Base-by-base conservation (phyloP, 2,888 invertebrate genomes). In the Agrotis clavis region DNA sequence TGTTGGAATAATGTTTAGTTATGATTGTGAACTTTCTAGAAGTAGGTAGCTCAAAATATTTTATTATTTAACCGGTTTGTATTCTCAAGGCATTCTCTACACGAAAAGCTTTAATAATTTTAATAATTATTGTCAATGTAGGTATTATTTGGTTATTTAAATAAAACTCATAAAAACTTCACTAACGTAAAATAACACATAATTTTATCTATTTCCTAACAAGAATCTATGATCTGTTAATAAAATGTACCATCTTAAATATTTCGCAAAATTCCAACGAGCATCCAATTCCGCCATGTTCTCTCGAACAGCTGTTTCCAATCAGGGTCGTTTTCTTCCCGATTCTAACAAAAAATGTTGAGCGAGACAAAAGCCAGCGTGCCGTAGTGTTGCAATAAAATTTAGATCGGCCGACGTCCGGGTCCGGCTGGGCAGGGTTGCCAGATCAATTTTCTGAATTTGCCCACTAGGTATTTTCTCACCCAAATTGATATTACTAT, bases 321-420 rank as follows among this genome's bases (percentile, higher is more conserved):
- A 57, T 68, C 63, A 61, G 9, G 3, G 57, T 48, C 18, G 5
- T 50, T 41, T 76, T 62, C 61, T 65, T 66, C 35, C 51, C 11
- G 30, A 35, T 60, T 18, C 14, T 41, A 48, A n/a, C 67, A 68
- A 78, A 76, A 77, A 73, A 41, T 50, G 56, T 56, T 50, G 60
- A 65, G 18, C 14, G 51, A 54, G 50, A 54, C 35, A 81, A 51
- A 78, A 57, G 25, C 35, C 64, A 51, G 78, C 60, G 11, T 13
- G 53, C 35, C 82, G 54, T 73, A 62, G 74, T 79, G 71, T 77
- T 62, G 65, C 74, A 74, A 84, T 84, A 75, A 82, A 78, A 77
- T 73, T 77, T 66, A 71, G 68, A 77, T 71, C 56, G 51, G 48
- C 19, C 54, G 51, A 67, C 35, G 50, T 45, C 66, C 77, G 60